Evolutionary conservation across 2,888 invertebrate species (phyloP), one percentile per base, ranked within the genome.

Genomic region (Cyrtodaria siliqua): DNA sequence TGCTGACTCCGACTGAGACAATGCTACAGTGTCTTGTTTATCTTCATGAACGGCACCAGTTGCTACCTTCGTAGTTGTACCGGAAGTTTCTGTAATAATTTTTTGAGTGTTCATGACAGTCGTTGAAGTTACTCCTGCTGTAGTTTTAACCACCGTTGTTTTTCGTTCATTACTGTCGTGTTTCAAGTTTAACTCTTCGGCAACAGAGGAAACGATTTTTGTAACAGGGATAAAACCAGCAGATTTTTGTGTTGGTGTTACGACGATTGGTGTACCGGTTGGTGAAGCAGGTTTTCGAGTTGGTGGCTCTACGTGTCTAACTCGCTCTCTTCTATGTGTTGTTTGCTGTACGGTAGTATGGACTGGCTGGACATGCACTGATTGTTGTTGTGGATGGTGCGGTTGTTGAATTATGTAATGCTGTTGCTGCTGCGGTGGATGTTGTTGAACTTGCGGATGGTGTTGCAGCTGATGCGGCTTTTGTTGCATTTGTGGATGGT

Each of bases 151-250:
- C 9, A 26, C 27, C 16, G 3, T 44, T 20, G 44, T 4, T 4
- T 6, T 18, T 9, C n/a, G 4, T 44, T 16, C 57, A 33, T 12
- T 33, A 33, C 12, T 12, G 6, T 40, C 61, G 33, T 63, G 63
- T 47, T 64, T 78, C n/a, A 78, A 47, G 40, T 72, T 64, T 29
- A 78, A 49, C n/a, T 78, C 78, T 12, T 55, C 78, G 14, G 78
- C 78, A 4, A 78, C 78, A 12, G 72, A 78, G 6, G 72, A 72
- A 3, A 78, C 78, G 0, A 63, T 78, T 23, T 72, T 52, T 29
- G 78, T 78, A 14, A 63, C 42, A 23, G 78, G 78, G 44, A 78
- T 78, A 38, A 78, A 78, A 23, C 64, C 69, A 27, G 47, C 52
- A 20, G 69, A 47, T 55, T 77, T 71, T 42, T 33, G 33, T 33